Percentiles rank a stretch among this genome's conserved stretches.
Conservation (phyloP, 1,140 invertebrate species). For the Hycleus cichorii region DNA sequence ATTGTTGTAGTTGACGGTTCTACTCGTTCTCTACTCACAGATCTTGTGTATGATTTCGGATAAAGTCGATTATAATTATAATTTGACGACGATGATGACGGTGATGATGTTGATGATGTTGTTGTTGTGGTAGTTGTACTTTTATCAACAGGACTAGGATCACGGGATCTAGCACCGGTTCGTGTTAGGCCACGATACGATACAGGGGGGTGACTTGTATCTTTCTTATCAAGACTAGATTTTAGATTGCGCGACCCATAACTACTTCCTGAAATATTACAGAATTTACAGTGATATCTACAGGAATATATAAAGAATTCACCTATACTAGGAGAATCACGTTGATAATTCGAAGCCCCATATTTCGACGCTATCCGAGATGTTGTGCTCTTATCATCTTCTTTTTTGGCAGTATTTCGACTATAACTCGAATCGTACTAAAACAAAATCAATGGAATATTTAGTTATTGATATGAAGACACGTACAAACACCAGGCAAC, state of each 20-base stretch:
- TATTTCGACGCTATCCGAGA: constrained; percentile 26
- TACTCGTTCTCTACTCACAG: constrained; percentile 33
- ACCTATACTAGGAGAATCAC: constrained; percentile 8
- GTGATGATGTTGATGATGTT: too few relatives aligned
- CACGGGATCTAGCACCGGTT: constrained; percentile 32
- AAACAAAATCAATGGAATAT: constrained; percentile 6
- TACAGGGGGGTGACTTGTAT: constrained; percentile 33
- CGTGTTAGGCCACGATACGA: constrained; percentile 31
- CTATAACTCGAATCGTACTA: constrained; percentile 28
- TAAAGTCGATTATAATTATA: constrained; percentile 34
- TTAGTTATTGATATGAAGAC: too few relatives aligned
- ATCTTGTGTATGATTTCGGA: constrained; percentile 29
- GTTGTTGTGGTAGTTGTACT: constrained; percentile 7
- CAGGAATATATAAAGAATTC: not conserved
- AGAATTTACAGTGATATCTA: not conserved
- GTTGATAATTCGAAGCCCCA: constrained; percentile 24
- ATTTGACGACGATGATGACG: constrained; percentile 21
- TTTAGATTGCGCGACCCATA: constrained; percentile 20
- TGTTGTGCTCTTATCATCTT: constrained; percentile 22
- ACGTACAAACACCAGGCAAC: too few relatives aligned
- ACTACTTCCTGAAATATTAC: constrained; percentile 11
- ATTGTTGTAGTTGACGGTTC: constrained; percentile 31
- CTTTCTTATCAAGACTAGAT: constrained; percentile 30
- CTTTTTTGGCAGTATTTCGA: constrained; percentile 15
- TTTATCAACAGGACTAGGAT: constrained; percentile 34